Evolutionary conservation across 2,888 invertebrate genomes (phyloP), one percentile per base, ranked within the genome.

Genomic region (Spialia ferax): DNA sequence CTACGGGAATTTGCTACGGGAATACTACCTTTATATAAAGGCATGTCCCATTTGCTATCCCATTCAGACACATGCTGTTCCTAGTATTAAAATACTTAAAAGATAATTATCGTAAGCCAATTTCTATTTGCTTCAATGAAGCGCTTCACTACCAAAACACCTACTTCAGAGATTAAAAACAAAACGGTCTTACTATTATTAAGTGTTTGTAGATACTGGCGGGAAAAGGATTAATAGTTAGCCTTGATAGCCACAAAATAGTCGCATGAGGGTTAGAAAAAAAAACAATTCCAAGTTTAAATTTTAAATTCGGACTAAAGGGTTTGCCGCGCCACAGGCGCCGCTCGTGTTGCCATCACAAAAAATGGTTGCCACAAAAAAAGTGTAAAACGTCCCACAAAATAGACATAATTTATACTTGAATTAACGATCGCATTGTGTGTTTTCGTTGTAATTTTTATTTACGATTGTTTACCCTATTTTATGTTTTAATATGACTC

Each of bases 391-490:
- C 83, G 81, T 79, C 79, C 82, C 85, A 89, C 88, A 86, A 88
- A 88, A 90, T 86, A 87, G 85, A 86, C 89, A 92, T 93, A 89
- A 91, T 87, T 92, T 92, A 92, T 89, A 82, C 75, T 79, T 78
- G 84, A 89, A 91, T 90, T 91, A 91, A 92, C 84, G 89, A 87
- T 73, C 78, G 81, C 80, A 85, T 90, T 91, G 91, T 93, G 82
- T 86, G 86, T 84, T 88, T 91, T 88, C 80, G 84, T 82, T 90
- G 87, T 91, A 88, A 90, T 90, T 85, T 91, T 92, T 92, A 93
- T 93, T 93, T 92, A 93, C 87, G 90, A 91, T 92, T 93, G 92
- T 93, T 93, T 93, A 92, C 85, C 85, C 88, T 87, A 88, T 88
- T 93, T 93, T 93, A 92, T 93, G 93, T 93, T 93, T 93, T 92